Percentiles rank a stretch among this genome's conserved stretches.
Conservation (phyloP, 2,113 vertebrate species). For the Lophochroa leadbeateri region DNA sequence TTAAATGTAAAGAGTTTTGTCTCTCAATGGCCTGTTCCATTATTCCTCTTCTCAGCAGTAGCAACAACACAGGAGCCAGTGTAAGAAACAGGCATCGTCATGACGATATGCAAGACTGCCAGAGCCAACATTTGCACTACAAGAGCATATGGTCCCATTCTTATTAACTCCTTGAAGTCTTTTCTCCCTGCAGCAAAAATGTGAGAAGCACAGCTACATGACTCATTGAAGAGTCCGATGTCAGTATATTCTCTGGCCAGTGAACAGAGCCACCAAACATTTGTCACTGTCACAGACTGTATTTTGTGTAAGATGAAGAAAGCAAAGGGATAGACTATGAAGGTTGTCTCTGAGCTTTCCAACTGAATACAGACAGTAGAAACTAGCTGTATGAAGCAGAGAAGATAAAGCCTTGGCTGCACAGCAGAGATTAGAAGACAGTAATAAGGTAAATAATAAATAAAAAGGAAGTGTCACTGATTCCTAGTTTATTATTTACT, state of each 20-base stretch:
- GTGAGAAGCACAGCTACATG: neutral
- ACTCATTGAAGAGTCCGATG: neutral
- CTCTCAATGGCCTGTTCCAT: neutral
- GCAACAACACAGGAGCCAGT: neutral
- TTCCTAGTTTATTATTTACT: neutral
- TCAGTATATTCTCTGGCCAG: neutral
- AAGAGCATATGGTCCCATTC: neutral
- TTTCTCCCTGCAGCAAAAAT: neutral
- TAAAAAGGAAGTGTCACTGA: fast-evolving
- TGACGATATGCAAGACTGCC: neutral
- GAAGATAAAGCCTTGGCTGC: neutral
- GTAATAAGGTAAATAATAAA: neutral
- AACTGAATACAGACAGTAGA: neutral
- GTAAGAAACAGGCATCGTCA: neutral
- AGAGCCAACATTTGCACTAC: neutral
- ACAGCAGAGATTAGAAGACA: neutral
- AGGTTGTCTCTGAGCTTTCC: neutral
- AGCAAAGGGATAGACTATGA: neutral
- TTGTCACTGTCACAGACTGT: neutral
- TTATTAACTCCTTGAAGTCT: neutral
- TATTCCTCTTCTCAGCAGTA: neutral
- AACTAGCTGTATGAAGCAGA: neutral
- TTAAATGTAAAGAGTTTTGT: neutral
- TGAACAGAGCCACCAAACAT: neutral
- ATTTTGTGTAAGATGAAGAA: neutral